These are phyloP conservation scores for Steinernema hermaphroditum DNA, from an alignment of 2,888 invertebrate genomes.

Conservation along the genomic window DNA sequence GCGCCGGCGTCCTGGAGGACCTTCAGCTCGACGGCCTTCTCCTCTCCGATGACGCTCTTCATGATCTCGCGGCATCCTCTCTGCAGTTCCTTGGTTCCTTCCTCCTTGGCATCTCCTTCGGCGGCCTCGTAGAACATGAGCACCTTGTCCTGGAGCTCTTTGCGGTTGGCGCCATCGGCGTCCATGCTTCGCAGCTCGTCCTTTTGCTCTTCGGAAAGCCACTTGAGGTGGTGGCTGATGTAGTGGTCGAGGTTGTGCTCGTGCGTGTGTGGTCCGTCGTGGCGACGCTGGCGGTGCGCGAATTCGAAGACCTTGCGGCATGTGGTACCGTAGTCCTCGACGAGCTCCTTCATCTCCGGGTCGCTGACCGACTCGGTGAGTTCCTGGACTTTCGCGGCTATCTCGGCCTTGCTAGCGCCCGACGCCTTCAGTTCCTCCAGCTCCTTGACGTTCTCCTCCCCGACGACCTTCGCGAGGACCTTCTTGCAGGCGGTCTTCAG, in stretches of 20 bases:
- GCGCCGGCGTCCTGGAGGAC: conserved; percentile 44
- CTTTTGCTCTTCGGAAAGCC: conserved; percentile 38
- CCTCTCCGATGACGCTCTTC: conserved; percentile 45
- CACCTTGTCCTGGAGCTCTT: conserved; percentile 36
- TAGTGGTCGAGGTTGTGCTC: conserved; percentile 34
- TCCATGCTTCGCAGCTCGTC: conserved; percentile 31
- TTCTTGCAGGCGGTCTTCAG: conserved; percentile 43
- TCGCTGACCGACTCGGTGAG: conserved; percentile 31
- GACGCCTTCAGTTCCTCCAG: conserved; percentile 49
- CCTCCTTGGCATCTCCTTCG: conserved; percentile 47
- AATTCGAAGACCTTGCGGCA: conserved; percentile 4
- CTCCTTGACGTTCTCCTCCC: conserved; percentile 46
- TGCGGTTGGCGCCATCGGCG: conserved; percentile 29
- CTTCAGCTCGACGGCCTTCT: conserved; percentile 44
- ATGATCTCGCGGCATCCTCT: conserved; percentile 48
- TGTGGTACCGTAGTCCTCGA: conserved; percentile 12
- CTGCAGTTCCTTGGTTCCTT: conserved; percentile 49
- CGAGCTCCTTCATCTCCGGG: background rate
- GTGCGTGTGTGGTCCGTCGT: background rate
- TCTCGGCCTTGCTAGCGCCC: conserved; percentile 43
- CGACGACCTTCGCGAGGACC: conserved; percentile 40
- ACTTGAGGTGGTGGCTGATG: conserved; percentile 34
- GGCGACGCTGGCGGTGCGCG: background rate
- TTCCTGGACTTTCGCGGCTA: conserved; percentile 41
- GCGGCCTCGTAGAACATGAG: conserved; percentile 38